A percentile compares a stretch with the other conserved stretches of the same genome.
These are phyloP conservation scores for Dromococcyx pavoninus DNA, from an alignment of 2,797 vertebrate genomes.

Conservation along the genomic window DNA sequence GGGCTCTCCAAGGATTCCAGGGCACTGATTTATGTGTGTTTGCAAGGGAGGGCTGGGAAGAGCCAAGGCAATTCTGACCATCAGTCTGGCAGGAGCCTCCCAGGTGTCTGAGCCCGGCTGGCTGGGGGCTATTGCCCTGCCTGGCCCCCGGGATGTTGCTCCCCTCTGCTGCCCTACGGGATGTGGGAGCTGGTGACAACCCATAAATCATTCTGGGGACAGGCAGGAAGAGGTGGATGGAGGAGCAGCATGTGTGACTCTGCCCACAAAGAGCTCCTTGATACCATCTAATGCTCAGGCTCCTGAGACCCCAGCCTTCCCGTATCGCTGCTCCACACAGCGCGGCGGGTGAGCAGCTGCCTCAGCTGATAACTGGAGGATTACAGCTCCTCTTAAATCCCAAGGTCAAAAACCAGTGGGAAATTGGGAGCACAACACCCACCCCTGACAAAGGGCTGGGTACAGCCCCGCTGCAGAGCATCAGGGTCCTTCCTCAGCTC, in stretches of 20 bases:
- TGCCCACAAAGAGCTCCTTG: neutral
- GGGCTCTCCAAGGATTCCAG: neutral
- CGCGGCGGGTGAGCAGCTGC: neutral
- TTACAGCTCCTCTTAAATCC: neutral
- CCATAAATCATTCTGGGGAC: neutral
- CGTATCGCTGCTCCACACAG: neutral
- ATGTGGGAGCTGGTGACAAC: neutral
- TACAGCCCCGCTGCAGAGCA: accelerated
- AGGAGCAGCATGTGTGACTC: neutral
- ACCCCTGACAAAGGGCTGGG: neutral
- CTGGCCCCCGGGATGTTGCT: neutral
- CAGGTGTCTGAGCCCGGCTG: neutral
- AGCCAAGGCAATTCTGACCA: neutral
- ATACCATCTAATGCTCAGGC: neutral
- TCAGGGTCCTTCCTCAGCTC: neutral
- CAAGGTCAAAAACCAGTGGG: neutral
- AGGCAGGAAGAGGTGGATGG: neutral
- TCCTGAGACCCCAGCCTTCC: neutral
- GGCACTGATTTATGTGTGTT: neutral
- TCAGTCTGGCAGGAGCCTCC: neutral
- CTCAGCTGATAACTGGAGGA: neutral
- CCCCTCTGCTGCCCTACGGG: neutral
- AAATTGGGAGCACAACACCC: neutral
- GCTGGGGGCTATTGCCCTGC: neutral
- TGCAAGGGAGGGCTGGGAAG: neutral